Percentiles rank a stretch among this genome's conserved stretches.
Evolutionary conservation across 2,888 invertebrate species (phyloP).

Genomic region (Cataglyphis albicans): DNA sequence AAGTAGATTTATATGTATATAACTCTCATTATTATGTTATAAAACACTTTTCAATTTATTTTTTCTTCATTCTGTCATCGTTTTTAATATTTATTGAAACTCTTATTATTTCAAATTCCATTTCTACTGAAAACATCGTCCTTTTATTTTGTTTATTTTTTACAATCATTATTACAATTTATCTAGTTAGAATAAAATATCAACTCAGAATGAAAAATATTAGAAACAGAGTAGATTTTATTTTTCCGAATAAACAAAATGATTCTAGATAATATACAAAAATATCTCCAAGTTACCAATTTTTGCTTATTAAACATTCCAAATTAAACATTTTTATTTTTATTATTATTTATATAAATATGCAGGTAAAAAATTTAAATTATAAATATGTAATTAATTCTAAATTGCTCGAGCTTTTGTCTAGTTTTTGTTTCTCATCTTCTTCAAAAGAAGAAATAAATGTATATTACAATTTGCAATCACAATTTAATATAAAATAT

Average conservation of each 20-base stretch:
- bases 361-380: background rate
- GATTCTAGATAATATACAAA: background rate
- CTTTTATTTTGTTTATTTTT: background rate
- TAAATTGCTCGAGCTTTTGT: background rate
- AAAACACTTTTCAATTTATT: constrained; percentile 18
- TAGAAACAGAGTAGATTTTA: background rate
- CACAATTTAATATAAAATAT: background rate
- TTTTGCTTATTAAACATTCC: background rate
- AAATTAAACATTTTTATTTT: background rate
- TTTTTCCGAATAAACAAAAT: background rate
- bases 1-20: constrained; percentile 19
- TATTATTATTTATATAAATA: background rate
- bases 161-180: background rate
- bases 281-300: background rate
- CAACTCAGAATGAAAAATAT: background rate
- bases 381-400: background rate
- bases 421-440: background rate
- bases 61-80: background rate
- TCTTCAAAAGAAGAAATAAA: background rate
- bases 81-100: background rate
- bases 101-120: background rate
- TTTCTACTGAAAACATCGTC: background rate
- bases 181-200: background rate
- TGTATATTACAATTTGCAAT: background rate
- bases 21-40: constrained; percentile 20